Conservation (phyloP, 2,797 vertebrate genomes). For the Tamandua tetradactyla region DNA sequence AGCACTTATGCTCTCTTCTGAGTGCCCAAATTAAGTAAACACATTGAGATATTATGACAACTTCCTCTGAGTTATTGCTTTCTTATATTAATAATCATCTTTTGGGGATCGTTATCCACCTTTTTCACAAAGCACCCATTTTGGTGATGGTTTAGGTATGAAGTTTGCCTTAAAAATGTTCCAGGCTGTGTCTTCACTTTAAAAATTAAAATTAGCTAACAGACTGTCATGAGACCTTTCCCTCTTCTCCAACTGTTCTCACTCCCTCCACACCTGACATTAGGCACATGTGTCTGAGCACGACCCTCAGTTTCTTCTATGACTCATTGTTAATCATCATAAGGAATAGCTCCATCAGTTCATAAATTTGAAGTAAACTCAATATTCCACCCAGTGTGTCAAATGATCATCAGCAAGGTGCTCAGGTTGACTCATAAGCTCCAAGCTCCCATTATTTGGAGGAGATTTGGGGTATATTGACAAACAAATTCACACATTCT, state of each 20-base stretch:
- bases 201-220: constrained; percentile 83
- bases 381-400: constrained; percentile 84
- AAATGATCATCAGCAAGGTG: constrained; percentile 81
- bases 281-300: constrained; percentile 73
- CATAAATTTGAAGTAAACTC: constrained; percentile 85
- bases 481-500: constrained; percentile 77
- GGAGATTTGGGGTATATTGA: constrained; percentile 67
- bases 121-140: constrained; percentile 82
- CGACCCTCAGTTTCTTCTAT: constrained; percentile 80
- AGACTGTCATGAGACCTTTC: constrained; percentile 81
- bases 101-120: constrained; percentile 57
- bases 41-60: constrained; percentile 81
- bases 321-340: constrained; percentile 85
- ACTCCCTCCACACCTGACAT: constrained; percentile 85
- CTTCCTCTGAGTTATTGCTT: constrained; percentile 80
- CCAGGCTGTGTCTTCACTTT: constrained; percentile 83
- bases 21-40: constrained; percentile 81
- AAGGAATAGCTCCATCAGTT: constrained; percentile 85
- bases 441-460: constrained; percentile 56
- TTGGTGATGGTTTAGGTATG: constrained; percentile 69
- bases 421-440: constrained; percentile 80
- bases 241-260: constrained; percentile 85
- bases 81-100: constrained; percentile 75
- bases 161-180: constrained; percentile 77
- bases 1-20: constrained; percentile 62